phyloP scores from a whole-genome alignment of 2,797 vertebrate genomes.

The Eurystomus glaucurus region DNA sequence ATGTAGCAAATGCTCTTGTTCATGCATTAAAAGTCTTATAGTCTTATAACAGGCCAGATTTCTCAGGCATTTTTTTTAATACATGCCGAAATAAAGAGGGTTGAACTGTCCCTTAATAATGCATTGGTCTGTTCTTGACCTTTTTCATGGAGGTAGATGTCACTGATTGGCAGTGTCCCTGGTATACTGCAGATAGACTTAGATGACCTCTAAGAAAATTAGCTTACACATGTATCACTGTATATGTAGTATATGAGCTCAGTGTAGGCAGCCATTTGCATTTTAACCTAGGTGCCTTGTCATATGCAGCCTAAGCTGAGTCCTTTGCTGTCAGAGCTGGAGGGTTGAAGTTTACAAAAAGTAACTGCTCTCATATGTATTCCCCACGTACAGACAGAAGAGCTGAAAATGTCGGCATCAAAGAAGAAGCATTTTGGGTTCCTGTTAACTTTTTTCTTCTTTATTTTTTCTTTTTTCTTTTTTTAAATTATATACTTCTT shows the following conservation, averaged over 20 bases:
- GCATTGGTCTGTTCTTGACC: background rate
- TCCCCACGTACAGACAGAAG: background rate
- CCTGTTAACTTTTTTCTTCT: background rate
- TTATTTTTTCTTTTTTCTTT: accelerated
- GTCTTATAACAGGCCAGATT: background rate
- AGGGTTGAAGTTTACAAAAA: background rate
- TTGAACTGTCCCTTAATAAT: background rate
- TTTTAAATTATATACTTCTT: background rate
- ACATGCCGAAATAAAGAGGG: background rate
- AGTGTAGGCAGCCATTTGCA: background rate
- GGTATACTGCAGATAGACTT: background rate
- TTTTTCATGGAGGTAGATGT: background rate
- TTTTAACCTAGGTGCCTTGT: background rate
- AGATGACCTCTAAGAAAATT: background rate
- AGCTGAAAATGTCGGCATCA: background rate
- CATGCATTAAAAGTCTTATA: background rate
- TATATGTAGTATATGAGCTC: background rate
- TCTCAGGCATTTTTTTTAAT: background rate
- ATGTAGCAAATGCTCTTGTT: background rate
- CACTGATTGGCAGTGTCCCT: background rate
- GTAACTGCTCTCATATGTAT: background rate
- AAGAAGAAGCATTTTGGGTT: background rate
- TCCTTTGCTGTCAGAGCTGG: background rate
- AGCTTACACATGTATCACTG: accelerated
- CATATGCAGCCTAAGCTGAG: background rate